Evolutionary conservation across 2,888 invertebrate genomes (phyloP).

Genomic region (Chouioia cunea): DNA sequence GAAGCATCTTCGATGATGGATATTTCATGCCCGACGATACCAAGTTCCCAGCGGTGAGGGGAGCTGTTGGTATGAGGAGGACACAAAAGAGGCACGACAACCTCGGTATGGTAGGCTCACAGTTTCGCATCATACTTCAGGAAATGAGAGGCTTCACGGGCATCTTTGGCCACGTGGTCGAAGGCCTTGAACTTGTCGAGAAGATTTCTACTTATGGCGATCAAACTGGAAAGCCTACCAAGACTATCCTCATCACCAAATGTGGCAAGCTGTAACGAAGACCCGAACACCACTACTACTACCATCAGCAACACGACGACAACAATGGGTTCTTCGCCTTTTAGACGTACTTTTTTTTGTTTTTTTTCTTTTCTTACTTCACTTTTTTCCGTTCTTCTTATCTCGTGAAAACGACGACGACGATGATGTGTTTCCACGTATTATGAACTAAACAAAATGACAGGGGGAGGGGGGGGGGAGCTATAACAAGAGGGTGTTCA

Average conservation of each 20-base stretch:
- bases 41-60: conserved; percentile 80
- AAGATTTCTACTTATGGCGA: conserved; percentile 84
- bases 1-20: conserved; percentile 81
- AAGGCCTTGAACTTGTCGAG: conserved; percentile 83
- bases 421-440: not conserved
- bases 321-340: conserved; percentile 32
- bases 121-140: conserved; percentile 84
- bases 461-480: not conserved
- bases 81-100: conserved; percentile 85
- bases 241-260: conserved; percentile 79
- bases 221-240: conserved; percentile 82
- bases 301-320: conserved; percentile 2
- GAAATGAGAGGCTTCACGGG: conserved; percentile 88
- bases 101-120: conserved; percentile 85
- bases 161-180: conserved; percentile 85
- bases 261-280: conserved; percentile 79
- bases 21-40: conserved; percentile 87
- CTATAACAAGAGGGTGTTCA: conserved; percentile 21
- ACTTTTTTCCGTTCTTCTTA: conserved; percentile 18
- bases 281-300: conserved; percentile 28
- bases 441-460: conserved; percentile 3
- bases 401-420: conserved; percentile 18
- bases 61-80: conserved; percentile 85
- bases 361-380: conserved; percentile 22
- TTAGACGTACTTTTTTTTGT: conserved; percentile 25